phyloP scores from a whole-genome alignment of 2,797 vertebrate species.

The Microctenopoma lineatum region DNA sequence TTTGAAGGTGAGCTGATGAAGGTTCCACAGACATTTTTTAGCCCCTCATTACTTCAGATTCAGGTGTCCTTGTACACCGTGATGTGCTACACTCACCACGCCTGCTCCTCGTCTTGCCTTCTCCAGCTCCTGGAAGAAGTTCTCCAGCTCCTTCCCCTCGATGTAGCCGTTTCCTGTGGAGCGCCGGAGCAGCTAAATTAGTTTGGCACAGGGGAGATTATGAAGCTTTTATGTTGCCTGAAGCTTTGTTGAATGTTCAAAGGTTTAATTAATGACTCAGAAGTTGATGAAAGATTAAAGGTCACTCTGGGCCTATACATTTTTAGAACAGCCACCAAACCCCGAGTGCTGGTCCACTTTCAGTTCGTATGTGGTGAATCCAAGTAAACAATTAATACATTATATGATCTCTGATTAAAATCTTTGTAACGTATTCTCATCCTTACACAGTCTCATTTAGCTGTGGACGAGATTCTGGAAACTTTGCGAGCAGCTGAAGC shows the following conservation, averaged over 20 bases:
- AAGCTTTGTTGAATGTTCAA: slow-evolving; percentile 50
- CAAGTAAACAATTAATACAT: slow-evolving; percentile 20
- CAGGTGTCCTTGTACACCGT: background rate
- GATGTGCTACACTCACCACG: slow-evolving; percentile 83
- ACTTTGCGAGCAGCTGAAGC: slow-evolving; percentile 33
- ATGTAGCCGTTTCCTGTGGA: slow-evolving; percentile 93
- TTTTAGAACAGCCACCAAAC: slow-evolving; percentile 37
- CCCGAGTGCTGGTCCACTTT: background rate
- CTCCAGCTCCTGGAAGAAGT: slow-evolving; percentile 94
- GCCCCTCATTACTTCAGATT: background rate
- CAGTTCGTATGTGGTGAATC: slow-evolving; percentile 28
- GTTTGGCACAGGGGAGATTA: slow-evolving; percentile 44
- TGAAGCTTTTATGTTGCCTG: slow-evolving; percentile 37
- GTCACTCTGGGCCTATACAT: slow-evolving; percentile 23
- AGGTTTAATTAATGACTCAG: slow-evolving; percentile 55
- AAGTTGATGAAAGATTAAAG: slow-evolving; percentile 47
- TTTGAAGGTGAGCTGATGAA: no score
- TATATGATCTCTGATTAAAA: slow-evolving; percentile 23
- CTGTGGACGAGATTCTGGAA: slow-evolving; percentile 10
- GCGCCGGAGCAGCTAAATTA: slow-evolving; percentile 49
- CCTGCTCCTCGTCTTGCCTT: slow-evolving; percentile 86
- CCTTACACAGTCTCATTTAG: slow-evolving; percentile 24
- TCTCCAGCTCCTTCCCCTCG: slow-evolving; percentile 95
- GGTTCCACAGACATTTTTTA: no score
- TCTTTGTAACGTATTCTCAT: slow-evolving; percentile 2